Percentiles rank a stretch among this genome's conserved stretches.
phyloP scores from a whole-genome alignment of 1,140 invertebrate genomes.

The Hormaphis cornu region DNA sequence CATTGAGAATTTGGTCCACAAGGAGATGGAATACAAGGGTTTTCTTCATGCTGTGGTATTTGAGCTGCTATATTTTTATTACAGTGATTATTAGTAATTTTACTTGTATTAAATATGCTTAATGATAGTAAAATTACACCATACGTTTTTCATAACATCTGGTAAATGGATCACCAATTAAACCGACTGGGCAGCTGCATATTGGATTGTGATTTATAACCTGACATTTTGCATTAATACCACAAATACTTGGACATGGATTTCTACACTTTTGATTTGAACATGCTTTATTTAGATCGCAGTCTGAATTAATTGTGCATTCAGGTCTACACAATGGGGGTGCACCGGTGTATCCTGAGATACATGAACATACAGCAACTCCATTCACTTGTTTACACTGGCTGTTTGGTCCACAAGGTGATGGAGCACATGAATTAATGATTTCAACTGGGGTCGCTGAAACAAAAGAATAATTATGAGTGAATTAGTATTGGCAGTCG shows the following conservation, averaged over 20 bases:
- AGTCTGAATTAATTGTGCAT: constrained; percentile 61
- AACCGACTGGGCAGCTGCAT: constrained; percentile 49
- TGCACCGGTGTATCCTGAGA: constrained; percentile 50
- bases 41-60: constrained; percentile 39
- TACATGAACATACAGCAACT: constrained; percentile 48
- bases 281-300: constrained; percentile 58
- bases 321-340: constrained; percentile 65
- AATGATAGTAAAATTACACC: neutral
- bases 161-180: constrained; percentile 51
- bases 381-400: constrained; percentile 48
- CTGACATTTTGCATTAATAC: constrained; percentile 50
- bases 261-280: constrained; percentile 61
- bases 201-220: constrained; percentile 50
- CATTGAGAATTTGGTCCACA: constrained; percentile 59
- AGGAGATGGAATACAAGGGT: constrained; percentile 53
- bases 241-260: constrained; percentile 63
- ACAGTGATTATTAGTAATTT: constrained; percentile 7
- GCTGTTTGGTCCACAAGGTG: constrained; percentile 56
- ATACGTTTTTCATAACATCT: constrained; percentile 37
- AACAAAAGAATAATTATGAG: neutral
- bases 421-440: constrained; percentile 46
- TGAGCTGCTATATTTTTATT: constrained; percentile 28
- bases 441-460: constrained; percentile 49
- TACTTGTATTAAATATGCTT: neutral
- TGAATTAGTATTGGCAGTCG: neutral